Percentiles rank a stretch among this genome's conserved stretches.
phyloP scores from a whole-genome alignment of 2,113 vertebrate species.

The Danionella cerebrum region DNA sequence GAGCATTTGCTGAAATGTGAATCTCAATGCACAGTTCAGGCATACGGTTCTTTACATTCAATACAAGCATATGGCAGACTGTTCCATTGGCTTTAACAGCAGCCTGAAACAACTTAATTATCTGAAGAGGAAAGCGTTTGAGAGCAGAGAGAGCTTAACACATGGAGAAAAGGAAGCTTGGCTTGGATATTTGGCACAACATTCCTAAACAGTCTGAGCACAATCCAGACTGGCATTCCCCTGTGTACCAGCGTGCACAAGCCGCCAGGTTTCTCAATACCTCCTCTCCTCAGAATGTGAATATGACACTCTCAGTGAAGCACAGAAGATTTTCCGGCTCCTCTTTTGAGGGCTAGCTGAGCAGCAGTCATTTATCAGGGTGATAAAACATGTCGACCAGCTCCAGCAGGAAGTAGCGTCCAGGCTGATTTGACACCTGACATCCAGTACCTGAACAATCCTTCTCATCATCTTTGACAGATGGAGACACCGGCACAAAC shows the following conservation, averaged over 20 bases:
- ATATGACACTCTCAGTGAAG: background rate
- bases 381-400: conserved; percentile 13
- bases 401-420: background rate
- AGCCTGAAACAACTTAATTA: background rate
- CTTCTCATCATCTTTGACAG: background rate
- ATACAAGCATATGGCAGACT: too few species aligned
- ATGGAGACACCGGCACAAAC: background rate
- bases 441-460: conserved; percentile 10
- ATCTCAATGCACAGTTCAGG: too few species aligned
- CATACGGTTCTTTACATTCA: too few species aligned
- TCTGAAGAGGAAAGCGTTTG: background rate
- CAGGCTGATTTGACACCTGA: background rate
- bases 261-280: background rate
- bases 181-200: background rate
- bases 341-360: background rate
- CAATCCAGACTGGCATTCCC: background rate
- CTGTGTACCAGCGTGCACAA: background rate
- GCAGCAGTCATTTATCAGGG: conserved; percentile 17
- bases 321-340: background rate
- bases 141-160: background rate
- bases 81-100: too few species aligned
- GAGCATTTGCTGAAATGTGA: too few species aligned
- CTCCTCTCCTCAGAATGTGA: background rate
- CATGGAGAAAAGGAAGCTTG: background rate
- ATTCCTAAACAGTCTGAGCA: background rate